Percentiles rank a stretch among this genome's conserved stretches.
Evolutionary conservation across 2,888 invertebrate genomes (phyloP).

Genomic region (Ormyrus thymus): DNA sequence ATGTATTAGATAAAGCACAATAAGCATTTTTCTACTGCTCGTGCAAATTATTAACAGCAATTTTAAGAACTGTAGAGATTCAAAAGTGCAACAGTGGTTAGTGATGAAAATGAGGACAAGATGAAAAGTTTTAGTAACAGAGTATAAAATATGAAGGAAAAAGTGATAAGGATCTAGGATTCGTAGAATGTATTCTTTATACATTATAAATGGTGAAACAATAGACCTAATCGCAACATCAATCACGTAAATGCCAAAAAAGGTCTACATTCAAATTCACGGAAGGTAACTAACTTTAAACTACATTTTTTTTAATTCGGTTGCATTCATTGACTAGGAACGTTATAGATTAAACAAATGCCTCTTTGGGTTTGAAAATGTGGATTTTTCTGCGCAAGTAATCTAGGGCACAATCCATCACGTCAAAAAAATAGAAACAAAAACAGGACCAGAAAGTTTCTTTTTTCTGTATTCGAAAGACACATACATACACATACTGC

Average conservation of each 20-base stretch:
- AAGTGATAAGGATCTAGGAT: constrained; percentile 5
- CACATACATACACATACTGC: constrained; percentile 16
- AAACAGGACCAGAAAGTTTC: constrained; percentile 2
- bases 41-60: not conserved
- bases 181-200: not conserved
- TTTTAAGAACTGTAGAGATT: not conserved
- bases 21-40: constrained; percentile 37
- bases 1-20: constrained; percentile 36
- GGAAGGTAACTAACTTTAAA: not conserved
- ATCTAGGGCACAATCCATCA: constrained; percentile 12
- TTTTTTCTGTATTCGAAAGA: not conserved
- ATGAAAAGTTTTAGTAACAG: not conserved
- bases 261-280: constrained; percentile 9
- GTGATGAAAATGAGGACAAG: constrained; percentile 21
- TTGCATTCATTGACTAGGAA: constrained; percentile 7
- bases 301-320: constrained; percentile 11
- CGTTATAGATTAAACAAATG: constrained; percentile 4
- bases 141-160: not conserved
- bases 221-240: constrained; percentile 27
- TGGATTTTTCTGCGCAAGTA: not conserved
- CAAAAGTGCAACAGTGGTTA: constrained; percentile 20
- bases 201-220: constrained; percentile 26
- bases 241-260: constrained; percentile 28
- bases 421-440: constrained; percentile 11
- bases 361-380: constrained; percentile 2